phyloP scores from a whole-genome alignment of 2,888 invertebrate genomes.

The Myathropa florea region DNA sequence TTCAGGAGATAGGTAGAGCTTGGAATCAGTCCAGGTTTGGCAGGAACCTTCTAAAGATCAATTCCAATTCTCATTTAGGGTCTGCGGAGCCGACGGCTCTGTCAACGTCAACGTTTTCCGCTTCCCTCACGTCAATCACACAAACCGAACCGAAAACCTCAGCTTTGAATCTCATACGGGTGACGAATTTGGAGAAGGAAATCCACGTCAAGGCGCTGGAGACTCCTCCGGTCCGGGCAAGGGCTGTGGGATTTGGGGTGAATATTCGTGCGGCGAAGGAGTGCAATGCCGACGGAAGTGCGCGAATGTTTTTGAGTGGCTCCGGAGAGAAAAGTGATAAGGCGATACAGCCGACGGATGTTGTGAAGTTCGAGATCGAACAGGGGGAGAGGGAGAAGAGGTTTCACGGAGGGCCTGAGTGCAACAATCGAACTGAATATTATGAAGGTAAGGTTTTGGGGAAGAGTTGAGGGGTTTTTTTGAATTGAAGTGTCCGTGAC shows the following conservation, averaged over 20 bases:
- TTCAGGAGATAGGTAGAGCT: constrained; percentile 67
- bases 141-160: constrained; percentile 44
- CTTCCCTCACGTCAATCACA: constrained; percentile 30
- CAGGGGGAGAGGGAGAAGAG: constrained; percentile 43
- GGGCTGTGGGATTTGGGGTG: constrained; percentile 18
- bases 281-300: constrained; percentile 46
- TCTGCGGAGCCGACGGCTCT: constrained; percentile 33
- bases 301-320: constrained; percentile 48
- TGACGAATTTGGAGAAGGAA: constrained; percentile 59
- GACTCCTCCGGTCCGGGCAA: constrained; percentile 26
- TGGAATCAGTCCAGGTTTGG: constrained; percentile 28
- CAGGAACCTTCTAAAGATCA: constrained; percentile 54
- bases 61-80: constrained; percentile 45
- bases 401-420: constrained; percentile 37
- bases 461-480: no score
- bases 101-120: constrained; percentile 9
- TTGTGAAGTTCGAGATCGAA: constrained; percentile 52
- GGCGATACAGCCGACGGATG: constrained; percentile 18
- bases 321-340: constrained; percentile 38
- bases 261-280: constrained; percentile 27
- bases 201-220: constrained; percentile 32
- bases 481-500: neutral
- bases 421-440: constrained; percentile 41
- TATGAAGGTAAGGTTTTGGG: constrained; percentile 46
- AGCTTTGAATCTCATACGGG: constrained; percentile 53